Conservation (phyloP, 2,888 invertebrate species). For the Scaptomyza caliginosa region DNA sequence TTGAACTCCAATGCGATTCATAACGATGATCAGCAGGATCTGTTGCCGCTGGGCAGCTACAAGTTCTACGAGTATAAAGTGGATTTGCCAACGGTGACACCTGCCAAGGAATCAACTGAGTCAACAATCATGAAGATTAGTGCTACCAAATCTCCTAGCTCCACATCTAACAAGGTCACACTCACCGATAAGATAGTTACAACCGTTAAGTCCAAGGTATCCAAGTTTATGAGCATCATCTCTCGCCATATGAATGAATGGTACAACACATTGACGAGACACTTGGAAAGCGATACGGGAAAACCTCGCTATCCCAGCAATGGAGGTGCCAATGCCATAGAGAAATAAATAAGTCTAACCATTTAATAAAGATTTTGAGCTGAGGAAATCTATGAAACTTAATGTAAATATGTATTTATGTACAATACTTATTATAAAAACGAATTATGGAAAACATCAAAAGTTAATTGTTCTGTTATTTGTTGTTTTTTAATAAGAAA, state of each 20-base stretch:
- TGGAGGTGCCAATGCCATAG: constrained; percentile 41
- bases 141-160: background rate
- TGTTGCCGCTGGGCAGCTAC: constrained; percentile 51
- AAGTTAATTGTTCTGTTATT: constrained; percentile 31
- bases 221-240: constrained; percentile 75
- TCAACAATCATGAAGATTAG: constrained; percentile 58
- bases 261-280: constrained; percentile 77
- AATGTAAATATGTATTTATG: constrained; percentile 69
- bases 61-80: constrained; percentile 59
- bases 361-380: background rate
- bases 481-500: constrained; percentile 1
- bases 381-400: background rate
- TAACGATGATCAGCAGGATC: constrained; percentile 60
- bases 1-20: constrained; percentile 71
- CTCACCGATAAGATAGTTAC: constrained; percentile 62
- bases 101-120: constrained; percentile 8
- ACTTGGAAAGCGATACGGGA: constrained; percentile 39
- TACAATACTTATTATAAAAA: constrained; percentile 24
- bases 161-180: constrained; percentile 14
- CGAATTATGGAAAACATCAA: constrained; percentile 1
- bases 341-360: constrained; percentile 4
- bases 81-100: constrained; percentile 20
- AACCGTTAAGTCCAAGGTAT: constrained; percentile 72
- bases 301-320: background rate
- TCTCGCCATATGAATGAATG: constrained; percentile 79